These are phyloP conservation scores for Strigops habroptila DNA, from an alignment of 2,113 vertebrate genomes.

Conservation along the genomic window DNA sequence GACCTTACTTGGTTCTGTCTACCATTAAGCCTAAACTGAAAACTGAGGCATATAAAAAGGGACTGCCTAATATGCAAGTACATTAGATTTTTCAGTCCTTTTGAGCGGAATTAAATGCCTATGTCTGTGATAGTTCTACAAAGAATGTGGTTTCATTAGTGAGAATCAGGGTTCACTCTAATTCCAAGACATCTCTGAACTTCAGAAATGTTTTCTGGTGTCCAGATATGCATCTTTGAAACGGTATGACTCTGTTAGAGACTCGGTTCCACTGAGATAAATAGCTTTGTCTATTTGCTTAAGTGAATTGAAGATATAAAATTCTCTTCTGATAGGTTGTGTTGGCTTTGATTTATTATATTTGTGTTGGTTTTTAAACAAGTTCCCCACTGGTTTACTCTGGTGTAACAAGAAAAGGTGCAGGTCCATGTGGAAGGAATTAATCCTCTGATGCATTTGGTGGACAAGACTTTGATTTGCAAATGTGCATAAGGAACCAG, in stretches of 20 bases:
- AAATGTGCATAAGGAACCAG: background rate
- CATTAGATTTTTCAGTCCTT: background rate
- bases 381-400: background rate
- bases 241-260: background rate
- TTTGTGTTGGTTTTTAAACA: background rate
- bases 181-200: background rate
- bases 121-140: background rate
- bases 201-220: background rate
- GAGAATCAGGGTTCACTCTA: background rate
- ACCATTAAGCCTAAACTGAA: background rate
- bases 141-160: background rate
- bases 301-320: background rate
- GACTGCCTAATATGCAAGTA: background rate
- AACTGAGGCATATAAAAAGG: background rate
- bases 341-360: background rate
- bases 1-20: background rate
- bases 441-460: background rate
- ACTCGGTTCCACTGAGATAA: background rate
- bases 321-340: background rate
- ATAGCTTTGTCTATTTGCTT: background rate
- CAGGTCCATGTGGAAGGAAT: background rate
- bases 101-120: background rate
- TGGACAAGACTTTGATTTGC: background rate
- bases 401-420: background rate
- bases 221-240: background rate